Conservation (phyloP, 2,797 vertebrate genomes). For the Micromesistius poutassou region DNA sequence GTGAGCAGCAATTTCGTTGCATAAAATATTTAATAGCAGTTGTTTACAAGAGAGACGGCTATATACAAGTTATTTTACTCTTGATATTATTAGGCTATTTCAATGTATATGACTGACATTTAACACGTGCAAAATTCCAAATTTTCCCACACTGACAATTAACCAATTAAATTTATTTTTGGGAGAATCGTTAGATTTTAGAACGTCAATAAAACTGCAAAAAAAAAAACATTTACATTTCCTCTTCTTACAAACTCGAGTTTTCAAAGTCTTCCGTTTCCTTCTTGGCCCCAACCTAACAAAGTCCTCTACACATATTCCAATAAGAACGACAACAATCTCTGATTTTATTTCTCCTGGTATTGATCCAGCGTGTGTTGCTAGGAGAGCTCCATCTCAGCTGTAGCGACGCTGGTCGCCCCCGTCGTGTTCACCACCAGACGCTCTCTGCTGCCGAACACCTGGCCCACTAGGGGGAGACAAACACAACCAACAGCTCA, state of each 20-base stretch:
- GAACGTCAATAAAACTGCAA: neutral
- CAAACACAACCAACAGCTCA: neutral
- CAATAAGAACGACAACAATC: conserved; percentile 1
- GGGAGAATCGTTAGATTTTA: no score
- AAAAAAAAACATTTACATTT: neutral
- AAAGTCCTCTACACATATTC: conserved; percentile 7
- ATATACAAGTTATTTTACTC: neutral
- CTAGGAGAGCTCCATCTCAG: conserved; percentile 80
- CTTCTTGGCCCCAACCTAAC: neutral
- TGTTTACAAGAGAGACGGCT: conserved; percentile 1
- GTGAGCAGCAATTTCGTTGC: neutral
- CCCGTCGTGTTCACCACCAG: conserved; percentile 66
- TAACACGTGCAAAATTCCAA: neutral
- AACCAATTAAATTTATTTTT: neutral
- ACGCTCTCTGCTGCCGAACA: conserved; percentile 84
- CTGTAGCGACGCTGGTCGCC: conserved; percentile 56
- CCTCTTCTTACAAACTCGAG: neutral
- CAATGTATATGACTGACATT: neutral
- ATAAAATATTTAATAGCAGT: conserved; percentile 3
- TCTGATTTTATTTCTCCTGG: conserved; percentile 18
- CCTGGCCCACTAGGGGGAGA: conserved; percentile 79
- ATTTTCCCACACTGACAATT: neutral
- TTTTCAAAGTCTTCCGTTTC: conserved; percentile 1
- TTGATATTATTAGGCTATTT: neutral
- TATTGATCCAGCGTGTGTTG: neutral